phyloP scores from a whole-genome alignment of 2,113 vertebrate genomes.

The Perognathus longimembris region DNA sequence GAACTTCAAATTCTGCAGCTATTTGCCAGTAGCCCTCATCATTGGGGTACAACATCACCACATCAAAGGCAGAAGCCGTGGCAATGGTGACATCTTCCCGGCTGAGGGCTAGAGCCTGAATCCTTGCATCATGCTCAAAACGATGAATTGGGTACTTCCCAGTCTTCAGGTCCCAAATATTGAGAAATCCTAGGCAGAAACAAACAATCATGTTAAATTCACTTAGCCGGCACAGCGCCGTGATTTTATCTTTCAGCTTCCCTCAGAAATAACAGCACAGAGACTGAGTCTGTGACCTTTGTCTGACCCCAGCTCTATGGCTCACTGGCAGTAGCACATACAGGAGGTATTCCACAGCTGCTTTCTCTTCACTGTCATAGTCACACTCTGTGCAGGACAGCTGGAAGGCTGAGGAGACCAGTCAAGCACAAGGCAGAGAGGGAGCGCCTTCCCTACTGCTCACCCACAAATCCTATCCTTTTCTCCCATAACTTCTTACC shows the following conservation, averaged over 20 bases:
- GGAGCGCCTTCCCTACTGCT: not conserved
- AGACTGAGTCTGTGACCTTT: not conserved
- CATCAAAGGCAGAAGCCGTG: constrained; percentile 89
- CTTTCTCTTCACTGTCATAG: not conserved
- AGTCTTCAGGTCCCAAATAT: constrained; percentile 93
- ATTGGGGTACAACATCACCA: constrained; percentile 88
- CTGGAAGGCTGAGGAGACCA: not conserved
- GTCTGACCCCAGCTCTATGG: not conserved
- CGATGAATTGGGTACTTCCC: constrained; percentile 91
- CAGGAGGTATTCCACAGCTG: not conserved
- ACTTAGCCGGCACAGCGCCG: not conserved
- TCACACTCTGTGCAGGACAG: not conserved
- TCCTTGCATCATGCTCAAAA: constrained; percentile 90
- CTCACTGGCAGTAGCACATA: not conserved
- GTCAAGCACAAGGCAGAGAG: not conserved
- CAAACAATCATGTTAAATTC: not conserved
- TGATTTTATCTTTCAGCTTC: not conserved
- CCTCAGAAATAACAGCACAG: not conserved
- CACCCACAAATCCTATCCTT: not conserved
- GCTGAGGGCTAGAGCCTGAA: constrained; percentile 90
- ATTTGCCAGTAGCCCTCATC: constrained; percentile 93
- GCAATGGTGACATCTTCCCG: constrained; percentile 85
- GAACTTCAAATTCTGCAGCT: constrained; percentile 86
- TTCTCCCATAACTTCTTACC: not conserved
- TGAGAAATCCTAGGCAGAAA: constrained; percentile 88